phyloP scores from a whole-genome alignment of 2,797 vertebrate genomes.

The Argentina silus region DNA sequence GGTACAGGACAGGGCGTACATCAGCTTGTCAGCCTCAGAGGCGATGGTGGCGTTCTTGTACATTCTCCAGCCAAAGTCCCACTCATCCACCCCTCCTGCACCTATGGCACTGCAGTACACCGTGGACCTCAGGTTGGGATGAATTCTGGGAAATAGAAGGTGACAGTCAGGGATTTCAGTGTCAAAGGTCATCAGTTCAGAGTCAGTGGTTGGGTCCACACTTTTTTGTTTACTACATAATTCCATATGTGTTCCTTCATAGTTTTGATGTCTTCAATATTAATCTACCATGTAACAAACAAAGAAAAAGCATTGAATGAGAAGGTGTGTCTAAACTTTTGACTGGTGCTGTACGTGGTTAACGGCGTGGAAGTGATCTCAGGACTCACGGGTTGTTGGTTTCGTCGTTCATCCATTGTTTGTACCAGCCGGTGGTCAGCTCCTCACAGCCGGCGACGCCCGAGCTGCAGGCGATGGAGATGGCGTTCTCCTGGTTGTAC shows the following conservation, averaged over 20 bases:
- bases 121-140: constrained; percentile 78
- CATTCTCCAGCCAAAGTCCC: constrained; percentile 85
- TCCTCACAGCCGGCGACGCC: constrained; percentile 67
- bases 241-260: no score
- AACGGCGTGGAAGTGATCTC: neutral
- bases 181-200: neutral
- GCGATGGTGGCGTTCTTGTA: constrained; percentile 69
- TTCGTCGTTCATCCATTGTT: constrained; percentile 48
- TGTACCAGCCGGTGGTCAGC: constrained; percentile 58
- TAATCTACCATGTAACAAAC: no score
- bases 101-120: constrained; percentile 88
- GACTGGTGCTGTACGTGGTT: neutral
- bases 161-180: no score
- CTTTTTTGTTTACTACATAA: no score
- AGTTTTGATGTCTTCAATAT: no score
- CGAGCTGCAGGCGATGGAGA: constrained; percentile 81
- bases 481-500: constrained; percentile 81
- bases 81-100: constrained; percentile 74
- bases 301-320: neutral
- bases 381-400: constrained; percentile 47
- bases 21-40: constrained; percentile 84
- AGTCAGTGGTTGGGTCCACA: no score
- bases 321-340: no score
- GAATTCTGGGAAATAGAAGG: constrained; percentile 73
- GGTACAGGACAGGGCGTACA: constrained; percentile 82